These are phyloP conservation scores for Diploscapter pachys DNA, from an alignment of 1,140 invertebrate genomes.

Conservation along the genomic window DNA sequence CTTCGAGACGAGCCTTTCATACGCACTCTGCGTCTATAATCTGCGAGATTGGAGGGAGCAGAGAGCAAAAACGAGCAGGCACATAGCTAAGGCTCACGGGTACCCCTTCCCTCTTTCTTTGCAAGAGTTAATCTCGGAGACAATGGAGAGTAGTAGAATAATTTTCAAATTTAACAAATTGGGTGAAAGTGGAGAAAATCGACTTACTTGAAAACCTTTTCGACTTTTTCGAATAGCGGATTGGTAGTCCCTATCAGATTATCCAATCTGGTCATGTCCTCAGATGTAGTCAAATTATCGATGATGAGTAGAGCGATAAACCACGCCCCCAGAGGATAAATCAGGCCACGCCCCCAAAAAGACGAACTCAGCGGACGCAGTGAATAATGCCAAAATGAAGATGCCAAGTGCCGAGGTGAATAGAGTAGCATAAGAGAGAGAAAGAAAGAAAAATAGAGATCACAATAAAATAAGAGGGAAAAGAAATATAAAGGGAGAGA, in stretches of 20 bases:
- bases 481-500: background rate
- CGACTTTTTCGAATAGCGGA: conserved; percentile 46
- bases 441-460: background rate
- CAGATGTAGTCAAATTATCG: background rate
- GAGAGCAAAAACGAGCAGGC: too few species aligned
- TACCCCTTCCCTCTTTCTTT: background rate
- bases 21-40: background rate
- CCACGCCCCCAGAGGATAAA: conserved; percentile 2
- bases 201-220: conserved; percentile 46
- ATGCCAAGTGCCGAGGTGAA: background rate
- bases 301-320: background rate
- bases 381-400: background rate
- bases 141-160: too few species aligned
- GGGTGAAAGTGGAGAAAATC: background rate
- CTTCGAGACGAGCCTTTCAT: background rate
- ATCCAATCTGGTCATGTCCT: conserved; percentile 24
- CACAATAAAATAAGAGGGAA: background rate
- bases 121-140: too few species aligned
- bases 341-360: background rate
- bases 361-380: conserved; percentile 8
- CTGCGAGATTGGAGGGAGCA: background rate
- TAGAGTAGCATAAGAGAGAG: background rate
- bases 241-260: conserved; percentile 26
- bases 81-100: background rate
- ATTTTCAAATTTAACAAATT: background rate